phyloP scores from a whole-genome alignment of 1,140 invertebrate species.

The Neodiprion pinetum region DNA sequence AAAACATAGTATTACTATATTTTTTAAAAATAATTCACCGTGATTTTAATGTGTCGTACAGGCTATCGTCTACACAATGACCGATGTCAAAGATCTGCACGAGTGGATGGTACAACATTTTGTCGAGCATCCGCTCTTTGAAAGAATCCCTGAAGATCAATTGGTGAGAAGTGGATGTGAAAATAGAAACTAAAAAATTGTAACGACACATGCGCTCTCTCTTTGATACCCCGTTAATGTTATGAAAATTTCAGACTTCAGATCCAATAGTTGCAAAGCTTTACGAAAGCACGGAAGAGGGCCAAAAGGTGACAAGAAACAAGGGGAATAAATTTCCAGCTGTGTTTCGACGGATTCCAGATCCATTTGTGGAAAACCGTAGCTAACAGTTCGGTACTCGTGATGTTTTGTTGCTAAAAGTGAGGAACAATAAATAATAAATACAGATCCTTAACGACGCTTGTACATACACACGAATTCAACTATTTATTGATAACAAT shows the following conservation, averaged over 20 bases:
- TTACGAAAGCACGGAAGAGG: conserved; percentile 95
- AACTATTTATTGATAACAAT: not conserved
- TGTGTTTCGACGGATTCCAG: conserved; percentile 80
- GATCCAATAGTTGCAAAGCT: conserved; percentile 91
- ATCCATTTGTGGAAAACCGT: conserved; percentile 53
- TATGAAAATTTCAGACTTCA: conserved; percentile 64
- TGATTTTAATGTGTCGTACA: conserved; percentile 49
- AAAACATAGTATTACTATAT: conserved; percentile 9
- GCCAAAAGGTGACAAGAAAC: conserved; percentile 96
- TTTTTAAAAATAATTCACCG: conserved; percentile 17
- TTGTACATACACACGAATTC: not conserved
- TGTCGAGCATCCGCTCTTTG: conserved; percentile 89
- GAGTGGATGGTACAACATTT: conserved; percentile 98
- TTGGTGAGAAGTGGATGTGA: conserved; percentile 66
- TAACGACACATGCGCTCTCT: conserved; percentile 4
- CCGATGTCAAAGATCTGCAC: conserved; percentile 97
- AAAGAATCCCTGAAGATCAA: conserved; percentile 75
- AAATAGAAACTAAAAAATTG: not conserved
- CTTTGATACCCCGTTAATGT: conserved; percentile 24
- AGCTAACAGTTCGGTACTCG: conserved; percentile 20
- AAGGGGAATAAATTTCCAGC: conserved; percentile 93
- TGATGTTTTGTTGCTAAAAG: not conserved
- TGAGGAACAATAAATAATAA: not conserved
- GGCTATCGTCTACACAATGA: conserved; percentile 95
- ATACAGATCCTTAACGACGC: too few relatives aligned